These are phyloP conservation scores for Cantharis flavilabris DNA, from an alignment of 2,888 invertebrate species.

Conservation along the genomic window DNA sequence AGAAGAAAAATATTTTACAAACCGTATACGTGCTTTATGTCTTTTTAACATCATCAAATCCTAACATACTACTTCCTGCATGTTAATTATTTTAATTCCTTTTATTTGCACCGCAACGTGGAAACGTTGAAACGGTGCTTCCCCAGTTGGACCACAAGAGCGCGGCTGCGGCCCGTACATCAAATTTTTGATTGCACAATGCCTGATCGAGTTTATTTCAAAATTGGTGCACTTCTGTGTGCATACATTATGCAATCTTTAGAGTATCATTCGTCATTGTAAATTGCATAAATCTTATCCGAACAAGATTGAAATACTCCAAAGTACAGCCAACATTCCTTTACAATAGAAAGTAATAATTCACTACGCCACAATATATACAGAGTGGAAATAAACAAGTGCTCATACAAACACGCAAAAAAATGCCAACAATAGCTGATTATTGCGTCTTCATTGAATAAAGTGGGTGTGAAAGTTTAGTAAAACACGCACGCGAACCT, in stretches of 20 bases:
- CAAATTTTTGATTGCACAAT: not conserved
- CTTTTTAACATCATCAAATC: not conserved
- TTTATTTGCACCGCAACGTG: not conserved
- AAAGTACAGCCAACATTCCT: slow-evolving; percentile 31
- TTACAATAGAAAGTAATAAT: slow-evolving; percentile 34
- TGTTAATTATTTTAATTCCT: not conserved
- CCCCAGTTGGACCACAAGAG: too few relatives aligned
- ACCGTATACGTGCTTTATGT: not conserved
- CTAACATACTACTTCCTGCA: not conserved
- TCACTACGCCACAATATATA: slow-evolving; percentile 27
- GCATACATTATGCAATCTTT: slow-evolving; percentile 17
- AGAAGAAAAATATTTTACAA: slow-evolving; percentile 25
- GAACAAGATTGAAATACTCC: slow-evolving; percentile 35
- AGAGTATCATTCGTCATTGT: slow-evolving; percentile 31
- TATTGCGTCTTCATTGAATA: slow-evolving; percentile 5
- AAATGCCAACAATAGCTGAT: not conserved
- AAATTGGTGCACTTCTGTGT: not conserved
- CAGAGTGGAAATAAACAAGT: not conserved
- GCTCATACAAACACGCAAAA: not conserved
- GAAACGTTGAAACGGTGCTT: not conserved
- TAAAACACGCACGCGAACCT: slow-evolving; percentile 39
- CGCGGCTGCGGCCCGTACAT: not conserved
- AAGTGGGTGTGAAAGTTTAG: slow-evolving; percentile 37
- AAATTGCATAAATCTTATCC: slow-evolving; percentile 38
- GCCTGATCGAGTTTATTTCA: not conserved